Conservation (phyloP, 1,140 invertebrate species). For the Achroia grisella region DNA sequence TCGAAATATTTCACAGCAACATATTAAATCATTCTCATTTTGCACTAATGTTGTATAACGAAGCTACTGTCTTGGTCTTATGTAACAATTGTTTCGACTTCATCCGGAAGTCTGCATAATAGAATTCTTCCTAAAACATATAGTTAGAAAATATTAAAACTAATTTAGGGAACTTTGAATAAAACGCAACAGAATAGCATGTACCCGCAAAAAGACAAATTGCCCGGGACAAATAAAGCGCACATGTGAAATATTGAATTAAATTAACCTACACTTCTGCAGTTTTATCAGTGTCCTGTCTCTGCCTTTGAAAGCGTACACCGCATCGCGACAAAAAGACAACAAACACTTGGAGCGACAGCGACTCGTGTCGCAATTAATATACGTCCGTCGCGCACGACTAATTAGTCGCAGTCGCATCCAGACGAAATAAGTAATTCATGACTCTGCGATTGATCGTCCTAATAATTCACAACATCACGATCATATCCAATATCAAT, state of each 20-base stretch:
- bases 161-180: no score
- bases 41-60: no score
- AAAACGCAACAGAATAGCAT: no score
- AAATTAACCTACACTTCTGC: slow-evolving; percentile 39
- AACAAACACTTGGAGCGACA: slow-evolving; percentile 25
- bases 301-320: slow-evolving; percentile 36
- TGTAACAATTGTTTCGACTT: no score
- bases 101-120: no score
- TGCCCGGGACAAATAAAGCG: slow-evolving; percentile 28
- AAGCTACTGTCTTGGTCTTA: no score
- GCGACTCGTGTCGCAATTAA: slow-evolving; percentile 62
- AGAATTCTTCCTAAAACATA: no score
- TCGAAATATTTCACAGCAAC: no score
- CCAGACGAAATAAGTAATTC: slow-evolving; percentile 46
- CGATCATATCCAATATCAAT: no score
- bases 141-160: no score
- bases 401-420: slow-evolving; percentile 58
- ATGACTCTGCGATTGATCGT: slow-evolving; percentile 30
- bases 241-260: slow-evolving; percentile 34
- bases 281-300: slow-evolving; percentile 33
- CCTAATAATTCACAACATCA: slow-evolving; percentile 7
- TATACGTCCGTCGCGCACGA: slow-evolving; percentile 52
- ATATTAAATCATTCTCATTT: no score
- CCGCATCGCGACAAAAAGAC: slow-evolving; percentile 39
- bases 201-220: slow-evolving; percentile 8